These are phyloP conservation scores for Criorhina ranunculi DNA, from an alignment of 2,888 invertebrate species.

Conservation along the genomic window DNA sequence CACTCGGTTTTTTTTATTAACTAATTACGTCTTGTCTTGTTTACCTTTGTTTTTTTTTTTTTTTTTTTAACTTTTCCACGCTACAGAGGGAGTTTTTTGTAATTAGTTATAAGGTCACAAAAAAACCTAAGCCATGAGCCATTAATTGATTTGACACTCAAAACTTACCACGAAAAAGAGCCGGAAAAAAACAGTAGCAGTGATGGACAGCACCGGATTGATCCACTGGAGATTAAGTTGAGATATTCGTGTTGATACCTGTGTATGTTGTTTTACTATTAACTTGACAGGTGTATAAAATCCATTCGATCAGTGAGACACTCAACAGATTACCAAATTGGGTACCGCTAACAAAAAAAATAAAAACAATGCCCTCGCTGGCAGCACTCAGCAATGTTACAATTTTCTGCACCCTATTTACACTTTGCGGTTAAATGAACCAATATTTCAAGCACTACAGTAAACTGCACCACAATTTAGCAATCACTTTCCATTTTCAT, in stretches of 20 bases:
- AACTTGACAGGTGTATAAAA: conserved; percentile 46
- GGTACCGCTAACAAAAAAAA: conserved; percentile 3
- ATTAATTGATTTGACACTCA: conserved; percentile 25
- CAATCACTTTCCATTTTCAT: conserved; percentile 72
- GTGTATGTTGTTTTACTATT: conserved; percentile 8
- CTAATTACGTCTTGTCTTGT: conserved; percentile 34
- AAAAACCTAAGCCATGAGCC: conserved; percentile 22
- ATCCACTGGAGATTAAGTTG: conserved; percentile 9
- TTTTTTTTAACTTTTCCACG: conserved; percentile 1
- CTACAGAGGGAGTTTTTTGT: conserved; percentile 39
- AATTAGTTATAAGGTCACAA: conserved; percentile 31
- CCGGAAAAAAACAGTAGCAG: conserved; percentile 1
- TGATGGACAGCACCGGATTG: conserved; percentile 2
- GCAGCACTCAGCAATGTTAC: conserved; percentile 32
- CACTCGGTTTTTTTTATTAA: conserved; percentile 11
- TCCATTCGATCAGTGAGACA: conserved; percentile 37
- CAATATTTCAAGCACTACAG: conserved; percentile 33
- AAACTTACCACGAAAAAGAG: conserved; percentile 45
- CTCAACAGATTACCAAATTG: conserved; percentile 10
- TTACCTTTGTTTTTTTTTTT: conserved; percentile 33
- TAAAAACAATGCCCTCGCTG: conserved; percentile 8
- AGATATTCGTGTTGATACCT: background rate
- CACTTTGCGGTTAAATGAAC: conserved; percentile 69
- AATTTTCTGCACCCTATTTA: conserved; percentile 61
- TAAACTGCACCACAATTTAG: conserved; percentile 60